A percentile compares a stretch with the other conserved stretches of the same genome.
These are phyloP conservation scores for Drosophila sp. DNA, from an alignment of 1,140 invertebrate genomes.

Conservation along the genomic window DNA sequence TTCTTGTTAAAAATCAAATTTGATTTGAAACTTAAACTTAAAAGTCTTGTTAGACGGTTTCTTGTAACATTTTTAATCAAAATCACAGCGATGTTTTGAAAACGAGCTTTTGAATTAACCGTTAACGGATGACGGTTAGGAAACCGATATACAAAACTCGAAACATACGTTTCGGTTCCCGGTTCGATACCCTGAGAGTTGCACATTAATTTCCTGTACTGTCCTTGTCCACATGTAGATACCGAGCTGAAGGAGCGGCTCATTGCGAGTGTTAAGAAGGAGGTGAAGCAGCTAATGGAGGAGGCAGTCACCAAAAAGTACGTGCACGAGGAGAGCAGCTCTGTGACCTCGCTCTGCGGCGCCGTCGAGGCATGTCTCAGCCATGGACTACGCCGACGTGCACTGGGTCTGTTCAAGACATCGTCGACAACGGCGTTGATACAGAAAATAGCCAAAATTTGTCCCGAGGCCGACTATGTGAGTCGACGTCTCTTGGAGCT, in stretches of 20 bases:
- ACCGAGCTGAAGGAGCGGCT: constrained; percentile 91
- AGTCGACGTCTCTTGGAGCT: constrained; percentile 90
- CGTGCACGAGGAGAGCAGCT: constrained; percentile 95
- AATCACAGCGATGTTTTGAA: too few species aligned
- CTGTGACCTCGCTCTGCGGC: constrained; percentile 93
- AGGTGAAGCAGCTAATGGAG: constrained; percentile 97
- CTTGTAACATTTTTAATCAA: too few species aligned
- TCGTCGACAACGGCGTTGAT: constrained; percentile 95
- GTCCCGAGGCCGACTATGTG: constrained; percentile 89
- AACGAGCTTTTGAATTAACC: too few species aligned
- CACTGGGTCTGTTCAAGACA: constrained; percentile 92
- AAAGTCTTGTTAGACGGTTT: too few species aligned
- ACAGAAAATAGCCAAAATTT: constrained; percentile 94
- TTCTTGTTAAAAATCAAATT: too few species aligned
- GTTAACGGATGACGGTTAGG: too few species aligned
- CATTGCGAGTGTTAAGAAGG: constrained; percentile 92
- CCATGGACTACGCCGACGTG: constrained; percentile 92
- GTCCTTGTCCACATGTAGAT: constrained; percentile 5
- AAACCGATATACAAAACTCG: too few species aligned
- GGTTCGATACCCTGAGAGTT: too few species aligned
- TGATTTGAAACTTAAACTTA: too few species aligned
- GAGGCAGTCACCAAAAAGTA: constrained; percentile 96
- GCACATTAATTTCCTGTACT: constrained; percentile 14
- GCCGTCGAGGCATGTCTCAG: constrained; percentile 96
- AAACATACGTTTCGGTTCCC: too few species aligned